These are phyloP conservation scores for Carollia perspicillata DNA, from an alignment of 2,113 vertebrate species.

Conservation along the genomic window DNA sequence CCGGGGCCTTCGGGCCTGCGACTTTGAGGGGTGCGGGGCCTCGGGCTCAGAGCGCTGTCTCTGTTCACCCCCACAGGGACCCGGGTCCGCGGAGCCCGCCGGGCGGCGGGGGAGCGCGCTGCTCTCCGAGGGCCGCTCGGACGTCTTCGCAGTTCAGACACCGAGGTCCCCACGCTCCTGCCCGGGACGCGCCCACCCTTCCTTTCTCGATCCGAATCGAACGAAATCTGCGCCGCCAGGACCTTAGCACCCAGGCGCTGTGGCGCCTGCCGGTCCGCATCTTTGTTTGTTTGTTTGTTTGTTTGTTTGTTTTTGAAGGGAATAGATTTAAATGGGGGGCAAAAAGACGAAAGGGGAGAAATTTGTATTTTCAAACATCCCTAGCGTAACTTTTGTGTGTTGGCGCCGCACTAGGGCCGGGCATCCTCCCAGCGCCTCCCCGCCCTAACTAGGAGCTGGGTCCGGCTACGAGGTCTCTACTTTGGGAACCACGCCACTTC, in stretches of 20 bases:
- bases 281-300: background rate
- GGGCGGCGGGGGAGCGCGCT: background rate
- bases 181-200: background rate
- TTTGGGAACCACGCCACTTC: background rate
- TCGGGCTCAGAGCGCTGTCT: background rate
- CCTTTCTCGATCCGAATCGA: constrained; percentile 11
- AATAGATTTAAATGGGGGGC: background rate
- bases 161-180: background rate
- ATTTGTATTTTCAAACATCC: constrained; percentile 9
- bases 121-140: background rate
- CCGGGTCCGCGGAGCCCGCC: background rate
- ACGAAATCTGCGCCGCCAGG: constrained; percentile 30
- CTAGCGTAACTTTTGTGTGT: background rate
- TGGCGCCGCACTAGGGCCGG: background rate
- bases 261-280: background rate
- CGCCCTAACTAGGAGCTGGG: background rate
- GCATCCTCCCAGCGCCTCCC: background rate
- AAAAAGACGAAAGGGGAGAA: background rate
- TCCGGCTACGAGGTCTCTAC: fast-evolving
- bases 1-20: fast-evolving
- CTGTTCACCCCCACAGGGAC: fast-evolving
- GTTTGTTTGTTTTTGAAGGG: background rate
- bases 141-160: background rate
- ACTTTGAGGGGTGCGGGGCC: background rate
- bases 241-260: background rate